A percentile compares a stretch with the other conserved stretches of the same genome.
Evolutionary conservation across 1,140 invertebrate species (phyloP).

Genomic region (Drosophila mojavensis): DNA sequence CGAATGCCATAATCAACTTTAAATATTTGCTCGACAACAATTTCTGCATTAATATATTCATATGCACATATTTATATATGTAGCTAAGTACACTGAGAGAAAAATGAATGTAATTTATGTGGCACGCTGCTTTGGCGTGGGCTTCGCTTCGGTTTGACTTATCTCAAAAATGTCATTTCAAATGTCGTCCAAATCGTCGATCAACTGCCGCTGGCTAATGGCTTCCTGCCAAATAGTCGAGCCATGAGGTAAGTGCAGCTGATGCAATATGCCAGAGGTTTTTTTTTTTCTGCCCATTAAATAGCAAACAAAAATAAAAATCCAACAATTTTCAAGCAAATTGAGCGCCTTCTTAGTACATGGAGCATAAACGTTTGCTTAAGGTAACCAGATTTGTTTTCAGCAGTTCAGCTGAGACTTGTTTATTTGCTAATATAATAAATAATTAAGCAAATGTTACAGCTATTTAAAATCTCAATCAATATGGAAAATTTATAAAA

Average conservation of each 20-base stretch:
- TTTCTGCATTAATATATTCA: constrained; percentile 59
- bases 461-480: no score
- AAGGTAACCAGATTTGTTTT: no score
- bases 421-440: no score
- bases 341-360: background rate
- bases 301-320: background rate
- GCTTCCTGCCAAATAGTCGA: constrained; percentile 30
- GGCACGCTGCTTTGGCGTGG: constrained; percentile 48
- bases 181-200: constrained; percentile 47
- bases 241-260: constrained; percentile 37
- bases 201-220: constrained; percentile 48
- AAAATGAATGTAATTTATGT: constrained; percentile 53
- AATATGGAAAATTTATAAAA: no score
- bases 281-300: constrained; percentile 9
- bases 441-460: no score
- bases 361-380: background rate
- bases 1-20: constrained; percentile 22
- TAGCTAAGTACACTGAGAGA: background rate
- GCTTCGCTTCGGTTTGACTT: constrained; percentile 31
- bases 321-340: background rate
- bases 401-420: no score
- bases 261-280: constrained; percentile 25
- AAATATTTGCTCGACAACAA: constrained; percentile 38
- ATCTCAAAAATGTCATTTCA: constrained; percentile 67
- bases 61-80: no score